phyloP scores from a whole-genome alignment of 1,140 invertebrate genomes.

The Camponotus floridanus region DNA sequence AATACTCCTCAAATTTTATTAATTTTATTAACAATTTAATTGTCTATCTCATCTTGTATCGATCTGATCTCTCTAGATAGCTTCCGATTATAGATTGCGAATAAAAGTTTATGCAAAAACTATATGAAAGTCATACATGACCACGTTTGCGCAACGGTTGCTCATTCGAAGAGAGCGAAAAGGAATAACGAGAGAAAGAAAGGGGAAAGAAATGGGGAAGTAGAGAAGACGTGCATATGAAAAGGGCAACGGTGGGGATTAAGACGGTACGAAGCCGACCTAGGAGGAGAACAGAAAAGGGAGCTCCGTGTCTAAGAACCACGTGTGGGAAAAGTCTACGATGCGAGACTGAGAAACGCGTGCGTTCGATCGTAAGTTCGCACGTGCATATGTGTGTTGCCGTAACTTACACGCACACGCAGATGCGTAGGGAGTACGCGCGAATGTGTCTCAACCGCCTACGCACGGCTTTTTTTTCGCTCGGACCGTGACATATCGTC shows the following conservation, averaged over 20 bases:
- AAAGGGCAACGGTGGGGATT: conserved; percentile 68
- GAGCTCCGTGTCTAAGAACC: conserved; percentile 72
- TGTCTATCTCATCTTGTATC: conserved; percentile 5
- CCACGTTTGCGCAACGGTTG: conserved; percentile 56
- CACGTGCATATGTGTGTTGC: conserved; percentile 64
- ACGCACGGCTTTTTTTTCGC: conserved; percentile 46
- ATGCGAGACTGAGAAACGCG: conserved; percentile 86
- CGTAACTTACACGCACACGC: not conserved
- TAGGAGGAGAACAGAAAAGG: conserved; percentile 83
- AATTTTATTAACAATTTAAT: conserved; percentile 16
- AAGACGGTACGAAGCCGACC: conserved; percentile 63
- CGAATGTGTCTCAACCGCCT: conserved; percentile 36
- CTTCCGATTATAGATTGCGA: conserved; percentile 30
- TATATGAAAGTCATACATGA: not conserved
- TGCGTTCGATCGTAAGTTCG: conserved; percentile 80
- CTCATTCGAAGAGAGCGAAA: not conserved
- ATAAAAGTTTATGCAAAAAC: conserved; percentile 8
- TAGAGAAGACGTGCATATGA: conserved; percentile 63
- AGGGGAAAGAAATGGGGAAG: conserved; percentile 79
- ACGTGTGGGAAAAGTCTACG: conserved; percentile 84
- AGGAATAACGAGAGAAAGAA: conserved; percentile 2
- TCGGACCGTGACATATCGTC: conserved; percentile 26
- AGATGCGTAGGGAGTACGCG: not conserved
- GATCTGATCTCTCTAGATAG: not conserved
- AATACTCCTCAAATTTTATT: not conserved